Evolutionary conservation across 2,113 vertebrate genomes (phyloP), one percentile per base, ranked within the genome.

Genomic region (Rhadina sibilatrix): DNA sequence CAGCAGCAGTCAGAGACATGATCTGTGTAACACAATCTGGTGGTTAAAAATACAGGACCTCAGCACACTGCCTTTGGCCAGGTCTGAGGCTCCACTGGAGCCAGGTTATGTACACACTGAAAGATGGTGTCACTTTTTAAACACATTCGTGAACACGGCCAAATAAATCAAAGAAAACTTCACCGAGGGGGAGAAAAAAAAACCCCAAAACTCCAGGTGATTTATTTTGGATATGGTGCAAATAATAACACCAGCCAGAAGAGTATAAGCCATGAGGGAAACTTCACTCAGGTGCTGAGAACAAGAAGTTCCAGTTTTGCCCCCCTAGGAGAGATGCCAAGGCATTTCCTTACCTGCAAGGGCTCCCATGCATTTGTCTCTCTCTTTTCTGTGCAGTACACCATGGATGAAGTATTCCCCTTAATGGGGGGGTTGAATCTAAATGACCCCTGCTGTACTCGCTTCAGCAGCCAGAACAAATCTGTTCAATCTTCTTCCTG

Each of bases 401-500:
- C 11, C 47, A 53, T 0, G 25, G 56, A 63, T 64, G 12, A 77
- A 77, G 16, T 5, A 57, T 35, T 81, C 66, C 54, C 37, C 63
- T 69, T 86, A 35, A 85, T 7, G 37, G 10, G 44, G 11, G 11
- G 7, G 37, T 72, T 93, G 86, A 47, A 82, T 82, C 75, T 83
- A 56, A 90, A 70, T 23, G 77, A 83, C 79, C 50, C 82, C 68
- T 69, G 15, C 80, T 69, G 59, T 31, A 86, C 50, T 66, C 17
- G n/a, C 71, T 71, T 49, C 93, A 89, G 64, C 46, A 91, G 69
- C 54, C 89, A 83, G 56, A 44, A 95, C 42, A 93, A 90, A 87
- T 46, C 56, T 69, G 40, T 22, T 92, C 93, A 30, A 44, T 72
- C 86, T 78, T 82, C 49, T 22, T 49, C 80, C 81, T 15, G 37